phyloP scores from a whole-genome alignment of 2,113 vertebrate species.

The Apteryx mantelli region DNA sequence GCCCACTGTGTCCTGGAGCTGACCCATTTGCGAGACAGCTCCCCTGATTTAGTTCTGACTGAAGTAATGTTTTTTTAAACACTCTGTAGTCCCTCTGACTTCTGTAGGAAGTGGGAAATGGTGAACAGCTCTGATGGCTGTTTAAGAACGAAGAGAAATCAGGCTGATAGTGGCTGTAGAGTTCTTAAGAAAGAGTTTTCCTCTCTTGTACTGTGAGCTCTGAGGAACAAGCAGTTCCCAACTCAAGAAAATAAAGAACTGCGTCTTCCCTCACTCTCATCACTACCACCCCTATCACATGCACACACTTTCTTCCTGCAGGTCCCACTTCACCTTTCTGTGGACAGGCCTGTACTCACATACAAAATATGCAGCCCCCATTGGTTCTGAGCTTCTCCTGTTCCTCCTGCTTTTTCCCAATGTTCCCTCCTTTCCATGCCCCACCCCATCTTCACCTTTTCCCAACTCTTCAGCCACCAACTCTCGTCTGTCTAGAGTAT shows the following conservation, averaged over 20 bases:
- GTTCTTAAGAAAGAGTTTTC: background rate
- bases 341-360: background rate
- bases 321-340: background rate
- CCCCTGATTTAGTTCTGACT: background rate
- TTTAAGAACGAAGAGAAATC: background rate
- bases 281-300: background rate
- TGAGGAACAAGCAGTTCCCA: background rate
- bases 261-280: background rate
- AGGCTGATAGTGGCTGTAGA: background rate
- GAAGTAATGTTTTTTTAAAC: background rate
- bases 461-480: background rate
- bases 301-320: background rate
- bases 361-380: background rate
- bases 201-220: background rate
- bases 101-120: background rate
- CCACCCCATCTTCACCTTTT: background rate
- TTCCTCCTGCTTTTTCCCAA: background rate
- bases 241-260: background rate
- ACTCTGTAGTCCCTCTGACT: background rate
- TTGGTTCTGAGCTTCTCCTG: background rate
- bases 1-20: background rate
- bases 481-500: background rate
- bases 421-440: background rate
- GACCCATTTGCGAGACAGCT: background rate
- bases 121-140: background rate